These are phyloP conservation scores for Aurelia aurita DNA, from an alignment of 30 jellyfish, hydroid and myxozoan genomes.

Conservation along the genomic window DNA sequence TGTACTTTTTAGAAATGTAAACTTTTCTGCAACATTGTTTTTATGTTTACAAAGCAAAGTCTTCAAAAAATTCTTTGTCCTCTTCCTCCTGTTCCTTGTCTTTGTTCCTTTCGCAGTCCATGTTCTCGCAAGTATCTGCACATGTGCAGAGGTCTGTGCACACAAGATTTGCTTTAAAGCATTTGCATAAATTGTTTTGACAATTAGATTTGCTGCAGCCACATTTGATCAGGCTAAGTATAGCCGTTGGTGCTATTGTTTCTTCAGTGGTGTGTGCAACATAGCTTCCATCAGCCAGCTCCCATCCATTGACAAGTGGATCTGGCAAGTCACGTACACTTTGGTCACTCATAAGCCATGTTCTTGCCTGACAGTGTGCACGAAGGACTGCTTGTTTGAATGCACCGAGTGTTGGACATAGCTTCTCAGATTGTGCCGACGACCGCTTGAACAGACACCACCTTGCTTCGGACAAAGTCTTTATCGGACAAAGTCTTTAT, in stretches of 20 bases:
- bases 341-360: conserved; percentile 4
- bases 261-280: background rate
- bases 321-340: background rate
- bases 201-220: conserved; percentile 15
- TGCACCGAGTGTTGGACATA: conserved; percentile 5
- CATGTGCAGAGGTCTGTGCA: conserved; percentile 20
- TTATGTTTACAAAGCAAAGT: background rate
- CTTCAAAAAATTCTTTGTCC: background rate
- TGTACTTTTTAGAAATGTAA: too few relatives aligned
- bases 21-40: too few relatives aligned
- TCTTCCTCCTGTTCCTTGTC: conserved; percentile 13
- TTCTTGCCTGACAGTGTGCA: conserved; percentile 7
- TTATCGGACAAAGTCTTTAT: too few relatives aligned
- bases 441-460: background rate
- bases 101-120: conserved; percentile 27
- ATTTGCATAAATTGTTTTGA: conserved; percentile 10
- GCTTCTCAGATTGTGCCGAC: conserved; percentile 1
- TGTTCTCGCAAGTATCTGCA: conserved; percentile 35
- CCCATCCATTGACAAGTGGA: background rate
- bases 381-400: conserved; percentile 5
- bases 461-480: too few relatives aligned
- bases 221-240: conserved; percentile 3
- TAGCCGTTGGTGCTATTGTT: background rate
- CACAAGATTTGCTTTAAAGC: conserved; percentile 31
- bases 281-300: conserved; percentile 1